A percentile compares a stretch with the other conserved stretches of the same genome.
Conservation (phyloP, 2,888 invertebrate genomes). For the Brachypterus glaber region DNA sequence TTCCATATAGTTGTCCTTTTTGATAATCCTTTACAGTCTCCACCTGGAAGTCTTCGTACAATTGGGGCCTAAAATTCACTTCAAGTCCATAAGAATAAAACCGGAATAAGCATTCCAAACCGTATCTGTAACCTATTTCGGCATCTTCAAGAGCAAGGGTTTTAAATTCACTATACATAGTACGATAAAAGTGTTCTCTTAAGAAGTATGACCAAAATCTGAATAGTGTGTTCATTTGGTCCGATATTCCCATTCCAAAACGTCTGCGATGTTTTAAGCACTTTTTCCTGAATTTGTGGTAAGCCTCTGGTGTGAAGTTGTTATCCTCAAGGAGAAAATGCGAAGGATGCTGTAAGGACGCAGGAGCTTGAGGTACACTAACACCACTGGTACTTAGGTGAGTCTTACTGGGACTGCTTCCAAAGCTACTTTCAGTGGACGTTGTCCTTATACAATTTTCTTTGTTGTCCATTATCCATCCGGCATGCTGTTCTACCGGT, state of each 20-base stretch:
- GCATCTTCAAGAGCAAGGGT: constrained; percentile 81
- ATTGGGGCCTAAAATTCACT: constrained; percentile 75
- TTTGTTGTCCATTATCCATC: constrained; percentile 94
- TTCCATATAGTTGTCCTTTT: constrained; percentile 63
- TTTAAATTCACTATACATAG: constrained; percentile 90
- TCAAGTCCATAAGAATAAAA: constrained; percentile 93
- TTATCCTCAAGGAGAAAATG: constrained; percentile 83
- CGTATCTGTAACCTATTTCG: constrained; percentile 69
- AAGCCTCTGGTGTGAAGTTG: constrained; percentile 87
- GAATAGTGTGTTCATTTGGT: constrained; percentile 87
- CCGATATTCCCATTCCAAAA: too few relatives aligned
- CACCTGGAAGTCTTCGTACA: too few relatives aligned
- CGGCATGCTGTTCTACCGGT: constrained; percentile 83
- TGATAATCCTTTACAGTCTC: too few relatives aligned
- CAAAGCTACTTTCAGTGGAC: too few relatives aligned
- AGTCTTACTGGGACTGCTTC: too few relatives aligned
- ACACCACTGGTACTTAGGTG: too few relatives aligned
- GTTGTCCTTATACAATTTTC: too few relatives aligned
- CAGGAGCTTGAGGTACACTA: too few relatives aligned
- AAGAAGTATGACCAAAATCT: constrained; percentile 97
- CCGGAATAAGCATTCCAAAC: constrained; percentile 69
- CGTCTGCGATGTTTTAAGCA: too few relatives aligned
- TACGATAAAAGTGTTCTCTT: constrained; percentile 86
- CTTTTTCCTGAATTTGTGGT: too few relatives aligned
- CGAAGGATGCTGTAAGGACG: constrained; percentile 69